These are phyloP conservation scores for Sparidentex hasta DNA, from an alignment of 2,797 vertebrate species.

Conservation along the genomic window DNA sequence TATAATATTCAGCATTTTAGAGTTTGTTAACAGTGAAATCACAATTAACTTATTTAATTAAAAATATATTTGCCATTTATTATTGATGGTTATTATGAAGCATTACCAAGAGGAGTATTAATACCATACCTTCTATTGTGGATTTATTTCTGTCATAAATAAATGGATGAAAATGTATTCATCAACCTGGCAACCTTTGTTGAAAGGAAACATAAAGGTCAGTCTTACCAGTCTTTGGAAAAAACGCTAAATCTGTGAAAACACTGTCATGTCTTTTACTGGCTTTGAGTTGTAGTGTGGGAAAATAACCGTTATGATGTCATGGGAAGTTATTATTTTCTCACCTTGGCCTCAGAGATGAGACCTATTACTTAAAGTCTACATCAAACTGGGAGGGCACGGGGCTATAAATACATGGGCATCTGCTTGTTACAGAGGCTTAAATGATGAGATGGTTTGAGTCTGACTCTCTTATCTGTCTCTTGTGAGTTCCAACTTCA, in stretches of 20 bases:
- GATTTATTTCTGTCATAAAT: no score
- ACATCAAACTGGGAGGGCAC: no score
- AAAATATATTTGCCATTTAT: no score
- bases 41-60: no score
- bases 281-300: background rate
- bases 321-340: background rate
- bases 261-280: background rate
- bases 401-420: background rate
- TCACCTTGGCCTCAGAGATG: background rate
- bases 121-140: background rate
- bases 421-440: background rate
- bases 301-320: background rate
- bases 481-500: background rate
- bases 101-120: no score
- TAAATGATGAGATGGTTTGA: background rate
- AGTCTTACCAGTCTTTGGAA: background rate
- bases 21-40: no score
- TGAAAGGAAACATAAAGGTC: constrained; percentile 8
- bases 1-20: no score
- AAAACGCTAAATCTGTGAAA: background rate
- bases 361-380: no score
- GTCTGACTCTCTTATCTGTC: background rate
- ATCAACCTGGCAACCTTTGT: no score
- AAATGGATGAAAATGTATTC: background rate
- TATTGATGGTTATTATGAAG: no score